Base-by-base conservation (phyloP, 2,797 vertebrate genomes). In the Pteropus rufus region DNA sequence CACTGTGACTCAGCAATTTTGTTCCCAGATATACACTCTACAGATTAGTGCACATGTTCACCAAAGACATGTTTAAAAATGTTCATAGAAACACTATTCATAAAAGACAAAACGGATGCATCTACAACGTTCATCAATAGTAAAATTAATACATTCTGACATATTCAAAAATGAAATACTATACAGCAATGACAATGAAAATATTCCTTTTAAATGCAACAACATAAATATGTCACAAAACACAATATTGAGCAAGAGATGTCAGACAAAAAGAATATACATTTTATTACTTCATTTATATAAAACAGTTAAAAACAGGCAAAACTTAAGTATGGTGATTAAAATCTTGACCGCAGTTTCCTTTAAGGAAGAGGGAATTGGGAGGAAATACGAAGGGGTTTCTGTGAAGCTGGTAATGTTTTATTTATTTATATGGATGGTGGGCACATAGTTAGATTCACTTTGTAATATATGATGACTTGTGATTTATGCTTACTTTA, bases 401-500 rank as follows among this genome's bases (percentile, higher is more conserved):
- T 95, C 49, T 46, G 31, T 67, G 36, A 52, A 79, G n/a, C 10
- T 85, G 7, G 36, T 72, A 65, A 75, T 56, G 7, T 90, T 95
- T 21, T 83, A 82, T 91, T 67, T 86, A 86, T 80, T 84, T 88
- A 76, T 58, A 19, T 91, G 49, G 7, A 8, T 67, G 12, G 26
- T 77, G n/a, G 10, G 9, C 46, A 84, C 58, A 31, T 39, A 69
- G 3, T 29, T 56, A 83, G 41, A 36, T 62, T 90, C n/a, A 18
- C 49, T 41, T 67, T 92, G 10, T 89, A 87, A 84, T 95, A 83
- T 86, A 46, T 82, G 10, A 84, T 58, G 21, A 84, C 70, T 93
- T 89, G 56, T 49, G 29, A 92, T 95, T 89, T 83, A 12, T 83
- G 23, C 18, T 87, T 87, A 80, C n/a, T 96, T 60, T 12, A 92